These are phyloP conservation scores for Cricetomys ansorgei DNA, from an alignment of 2,113 vertebrate species.

Conservation along the genomic window DNA sequence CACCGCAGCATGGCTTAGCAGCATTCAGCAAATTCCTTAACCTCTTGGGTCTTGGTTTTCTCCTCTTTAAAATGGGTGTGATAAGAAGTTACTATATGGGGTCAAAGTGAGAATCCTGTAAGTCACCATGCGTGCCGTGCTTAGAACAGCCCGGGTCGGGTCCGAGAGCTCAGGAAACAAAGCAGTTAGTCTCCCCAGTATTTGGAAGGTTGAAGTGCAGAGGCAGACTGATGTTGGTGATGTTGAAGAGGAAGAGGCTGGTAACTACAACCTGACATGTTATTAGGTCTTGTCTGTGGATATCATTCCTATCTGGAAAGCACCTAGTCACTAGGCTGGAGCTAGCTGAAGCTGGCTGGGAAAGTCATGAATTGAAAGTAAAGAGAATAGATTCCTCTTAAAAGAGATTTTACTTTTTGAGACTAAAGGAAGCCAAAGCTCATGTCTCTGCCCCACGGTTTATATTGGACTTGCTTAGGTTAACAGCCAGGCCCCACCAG, in stretches of 20 bases:
- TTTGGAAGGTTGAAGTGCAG: not conserved
- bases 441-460: not conserved
- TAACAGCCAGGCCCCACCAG: not conserved
- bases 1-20: not conserved
- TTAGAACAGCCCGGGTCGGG: not conserved
- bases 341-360: too few relatives aligned
- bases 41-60: not conserved
- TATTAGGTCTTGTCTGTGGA: too few relatives aligned
- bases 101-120: conserved; percentile 21
- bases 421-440: not conserved
- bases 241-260: not conserved
- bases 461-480: not conserved
- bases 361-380: not conserved
- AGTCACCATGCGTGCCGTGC: not conserved
- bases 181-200: not conserved
- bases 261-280: too few relatives aligned
- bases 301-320: not conserved
- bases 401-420: not conserved
- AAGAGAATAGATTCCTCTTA: not conserved
- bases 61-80: not conserved
- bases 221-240: not conserved
- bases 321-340: too few relatives aligned
- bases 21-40: not conserved
- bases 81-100: not conserved
- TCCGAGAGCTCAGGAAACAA: not conserved